Conservation (phyloP, 2,888 invertebrate genomes). For the Theretra japonica region DNA sequence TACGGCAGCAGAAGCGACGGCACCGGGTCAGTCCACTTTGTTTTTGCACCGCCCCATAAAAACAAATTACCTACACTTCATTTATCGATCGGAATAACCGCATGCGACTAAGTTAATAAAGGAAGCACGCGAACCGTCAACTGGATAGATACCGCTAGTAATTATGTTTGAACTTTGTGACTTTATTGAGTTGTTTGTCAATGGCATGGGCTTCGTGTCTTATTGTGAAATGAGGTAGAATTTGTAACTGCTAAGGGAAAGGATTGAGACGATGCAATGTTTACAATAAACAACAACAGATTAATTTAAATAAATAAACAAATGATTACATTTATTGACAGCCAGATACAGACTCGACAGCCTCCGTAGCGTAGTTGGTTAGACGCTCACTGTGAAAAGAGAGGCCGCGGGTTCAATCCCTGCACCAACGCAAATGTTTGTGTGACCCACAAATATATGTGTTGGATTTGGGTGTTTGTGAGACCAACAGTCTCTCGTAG, state of each 20-base stretch:
- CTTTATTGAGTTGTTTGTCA: slow-evolving; percentile 38
- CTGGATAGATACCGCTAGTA: slow-evolving; percentile 24
- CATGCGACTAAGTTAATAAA: slow-evolving; percentile 76
- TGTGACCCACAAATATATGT: no score
- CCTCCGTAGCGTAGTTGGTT: no score
- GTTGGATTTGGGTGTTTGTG: no score
- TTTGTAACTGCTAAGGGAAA: no score
- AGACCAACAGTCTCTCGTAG: no score
- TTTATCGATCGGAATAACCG: slow-evolving; percentile 77
- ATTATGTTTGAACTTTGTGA: slow-evolving; percentile 41
- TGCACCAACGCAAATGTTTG: no score
- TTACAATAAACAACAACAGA: background rate
- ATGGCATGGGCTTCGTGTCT: slow-evolving; percentile 2
- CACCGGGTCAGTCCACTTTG: slow-evolving; percentile 81
- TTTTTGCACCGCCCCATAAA: slow-evolving; percentile 79
- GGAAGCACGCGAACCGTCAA: slow-evolving; percentile 49
- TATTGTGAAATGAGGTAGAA: background rate
- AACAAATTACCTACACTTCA: slow-evolving; percentile 77
- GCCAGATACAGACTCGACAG: no score
- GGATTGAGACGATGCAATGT: background rate
- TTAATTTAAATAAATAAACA: no score
- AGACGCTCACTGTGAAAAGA: no score
- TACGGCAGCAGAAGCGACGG: slow-evolving; percentile 63
- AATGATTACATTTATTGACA: no score
- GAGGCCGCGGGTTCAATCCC: no score